These are phyloP conservation scores for Temnothorax curvispinosus DNA, from an alignment of 1,140 invertebrate genomes.

Conservation along the genomic window DNA sequence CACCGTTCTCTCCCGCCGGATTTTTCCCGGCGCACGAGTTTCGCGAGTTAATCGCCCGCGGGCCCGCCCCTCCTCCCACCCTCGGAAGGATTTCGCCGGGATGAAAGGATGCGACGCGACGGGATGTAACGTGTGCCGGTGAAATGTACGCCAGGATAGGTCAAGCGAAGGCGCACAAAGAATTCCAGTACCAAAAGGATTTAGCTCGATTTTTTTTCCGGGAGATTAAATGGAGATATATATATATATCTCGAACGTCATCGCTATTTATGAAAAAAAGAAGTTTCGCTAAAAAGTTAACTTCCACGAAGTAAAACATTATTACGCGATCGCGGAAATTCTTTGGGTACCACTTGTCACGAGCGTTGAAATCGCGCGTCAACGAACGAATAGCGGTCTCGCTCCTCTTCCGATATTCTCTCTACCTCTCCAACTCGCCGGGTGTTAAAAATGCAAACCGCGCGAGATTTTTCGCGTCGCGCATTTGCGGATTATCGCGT, in stretches of 20 bases:
- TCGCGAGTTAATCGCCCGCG: constrained; percentile 59
- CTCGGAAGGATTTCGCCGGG: constrained; percentile 45
- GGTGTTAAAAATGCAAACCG: constrained; percentile 36
- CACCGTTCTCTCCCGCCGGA: constrained; percentile 10
- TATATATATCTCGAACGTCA: not conserved
- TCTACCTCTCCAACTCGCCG: not conserved
- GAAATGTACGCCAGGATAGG: constrained; percentile 35
- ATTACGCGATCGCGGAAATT: not conserved
- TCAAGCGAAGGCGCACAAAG: constrained; percentile 20
- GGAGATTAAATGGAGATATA: not conserved
- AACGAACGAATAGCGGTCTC: not conserved
- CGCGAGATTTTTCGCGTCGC: constrained; percentile 12
- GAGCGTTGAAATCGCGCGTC: not conserved
- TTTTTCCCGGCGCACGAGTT: constrained; percentile 56
- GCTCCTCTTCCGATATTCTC: not conserved
- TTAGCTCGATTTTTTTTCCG: not conserved
- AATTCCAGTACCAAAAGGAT: constrained; percentile 6
- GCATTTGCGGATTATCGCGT: constrained; percentile 43
- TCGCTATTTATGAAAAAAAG: not conserved
- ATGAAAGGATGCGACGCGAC: constrained; percentile 37
- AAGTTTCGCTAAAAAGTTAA: not conserved
- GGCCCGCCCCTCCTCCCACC: constrained; percentile 4
- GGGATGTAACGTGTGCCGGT: constrained; percentile 32
- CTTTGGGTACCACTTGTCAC: not conserved
- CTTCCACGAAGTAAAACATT: not conserved